phyloP scores from a whole-genome alignment of 2,888 invertebrate species.

The Lepetodrilus schrolli region DNA sequence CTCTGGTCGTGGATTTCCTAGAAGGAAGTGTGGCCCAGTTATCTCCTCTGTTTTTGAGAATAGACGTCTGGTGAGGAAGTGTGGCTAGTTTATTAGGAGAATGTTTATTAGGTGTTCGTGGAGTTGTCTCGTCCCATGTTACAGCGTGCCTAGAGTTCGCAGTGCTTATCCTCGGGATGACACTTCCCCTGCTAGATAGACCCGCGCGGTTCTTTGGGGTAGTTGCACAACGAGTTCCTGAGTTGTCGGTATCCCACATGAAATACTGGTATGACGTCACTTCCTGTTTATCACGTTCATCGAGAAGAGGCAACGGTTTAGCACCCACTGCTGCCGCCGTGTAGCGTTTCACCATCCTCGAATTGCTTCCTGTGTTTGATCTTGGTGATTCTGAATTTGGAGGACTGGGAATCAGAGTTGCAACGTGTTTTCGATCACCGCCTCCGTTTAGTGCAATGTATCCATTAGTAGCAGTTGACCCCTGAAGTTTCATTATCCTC shows the following conservation, averaged over 20 bases:
- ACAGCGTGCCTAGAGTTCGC: not conserved
- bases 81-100: not conserved
- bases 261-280: slow-evolving; percentile 1
- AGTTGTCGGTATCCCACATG: slow-evolving; percentile 32
- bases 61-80: not conserved
- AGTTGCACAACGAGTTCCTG: not conserved
- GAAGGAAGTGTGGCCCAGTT: not conserved
- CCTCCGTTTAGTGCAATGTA: not conserved
- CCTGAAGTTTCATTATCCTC: slow-evolving; percentile 46
- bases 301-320: not conserved
- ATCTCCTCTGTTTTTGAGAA: slow-evolving; percentile 17
- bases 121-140: slow-evolving; percentile 6
- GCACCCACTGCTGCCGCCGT: not conserved
- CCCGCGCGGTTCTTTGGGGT: not conserved
- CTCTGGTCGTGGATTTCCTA: not conserved
- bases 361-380: not conserved
- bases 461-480: not conserved
- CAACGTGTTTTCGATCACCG: not conserved
- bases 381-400: not conserved
- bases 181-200: not conserved
- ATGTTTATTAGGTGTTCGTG: not conserved
- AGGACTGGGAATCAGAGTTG: not conserved
- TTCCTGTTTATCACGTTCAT: not conserved
- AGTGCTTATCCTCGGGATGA: not conserved
- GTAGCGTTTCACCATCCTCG: not conserved